Conservation (phyloP, 2,797 vertebrate genomes). For the Eulemur coronatus region DNA sequence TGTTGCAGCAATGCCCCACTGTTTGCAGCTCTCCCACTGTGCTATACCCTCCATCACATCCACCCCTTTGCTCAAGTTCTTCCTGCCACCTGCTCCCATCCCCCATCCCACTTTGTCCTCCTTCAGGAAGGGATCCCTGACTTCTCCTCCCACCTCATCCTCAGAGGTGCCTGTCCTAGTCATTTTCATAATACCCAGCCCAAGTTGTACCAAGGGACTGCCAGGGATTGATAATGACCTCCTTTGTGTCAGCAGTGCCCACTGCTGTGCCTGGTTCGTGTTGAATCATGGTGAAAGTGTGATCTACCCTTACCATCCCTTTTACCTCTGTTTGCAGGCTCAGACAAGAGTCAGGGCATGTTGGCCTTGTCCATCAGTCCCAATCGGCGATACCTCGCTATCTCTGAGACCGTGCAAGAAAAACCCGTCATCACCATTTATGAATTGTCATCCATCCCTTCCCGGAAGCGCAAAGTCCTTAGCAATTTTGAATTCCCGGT, state of each 20-base stretch:
- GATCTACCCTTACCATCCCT: not conserved
- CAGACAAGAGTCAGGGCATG: conserved; percentile 89
- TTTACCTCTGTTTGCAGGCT: conserved; percentile 83
- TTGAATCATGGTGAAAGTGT: not conserved
- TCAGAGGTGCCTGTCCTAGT: not conserved
- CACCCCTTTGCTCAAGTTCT: not conserved
- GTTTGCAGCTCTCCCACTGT: not conserved
- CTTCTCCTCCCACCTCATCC: not conserved
- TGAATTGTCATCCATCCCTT: conserved; percentile 90
- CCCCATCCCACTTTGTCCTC: not conserved
- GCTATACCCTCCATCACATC: not conserved
- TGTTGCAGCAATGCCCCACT: not conserved
- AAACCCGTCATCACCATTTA: conserved; percentile 89
- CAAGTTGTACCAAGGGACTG: not conserved
- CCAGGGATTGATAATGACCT: not conserved
- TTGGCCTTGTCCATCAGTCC: conserved; percentile 91
- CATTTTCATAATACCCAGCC: not conserved
- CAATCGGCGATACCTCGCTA: conserved; percentile 90
- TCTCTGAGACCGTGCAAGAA: conserved; percentile 89
- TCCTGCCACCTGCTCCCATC: not conserved
- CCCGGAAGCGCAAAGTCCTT: conserved; percentile 89
- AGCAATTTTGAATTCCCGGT: conserved; percentile 82
- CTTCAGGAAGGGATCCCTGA: not conserved
- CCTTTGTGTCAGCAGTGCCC: not conserved
- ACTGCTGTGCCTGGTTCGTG: not conserved